Percentiles rank a stretch among this genome's conserved stretches.
Conservation (phyloP, 92 coral and sea anemone genomes). For the Actinernus sp. region DNA sequence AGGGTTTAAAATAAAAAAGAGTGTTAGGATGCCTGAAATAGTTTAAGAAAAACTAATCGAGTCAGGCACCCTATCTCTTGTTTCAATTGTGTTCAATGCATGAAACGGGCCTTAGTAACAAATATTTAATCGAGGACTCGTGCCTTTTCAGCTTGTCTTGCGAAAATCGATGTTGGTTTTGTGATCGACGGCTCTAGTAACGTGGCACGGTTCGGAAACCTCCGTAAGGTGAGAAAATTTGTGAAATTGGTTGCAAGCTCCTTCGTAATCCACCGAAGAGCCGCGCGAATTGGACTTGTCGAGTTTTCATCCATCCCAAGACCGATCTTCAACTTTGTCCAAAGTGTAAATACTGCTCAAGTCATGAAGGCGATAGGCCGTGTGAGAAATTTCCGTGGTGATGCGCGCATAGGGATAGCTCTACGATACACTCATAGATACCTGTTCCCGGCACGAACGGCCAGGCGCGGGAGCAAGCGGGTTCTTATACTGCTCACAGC, state of each 20-base stretch:
- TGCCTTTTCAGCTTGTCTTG: constrained; percentile 43
- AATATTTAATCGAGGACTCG: too few relatives aligned
- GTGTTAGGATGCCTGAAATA: too few relatives aligned
- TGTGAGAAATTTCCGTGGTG: constrained; percentile 57
- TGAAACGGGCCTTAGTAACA: too few relatives aligned
- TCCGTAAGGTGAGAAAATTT: constrained; percentile 46
- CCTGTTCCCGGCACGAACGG: constrained; percentile 20
- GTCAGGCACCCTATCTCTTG: too few relatives aligned
- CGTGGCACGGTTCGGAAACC: constrained; percentile 48
- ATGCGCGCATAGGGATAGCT: constrained; percentile 64
- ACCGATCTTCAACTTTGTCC: constrained; percentile 7
- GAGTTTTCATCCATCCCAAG: constrained; percentile 24
- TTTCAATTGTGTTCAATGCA: too few relatives aligned
- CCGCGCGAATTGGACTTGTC: constrained; percentile 51
- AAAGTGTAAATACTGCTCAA: not conserved
- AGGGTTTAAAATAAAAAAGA: too few relatives aligned
- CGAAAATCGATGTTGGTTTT: constrained; percentile 69
- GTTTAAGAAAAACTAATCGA: too few relatives aligned
- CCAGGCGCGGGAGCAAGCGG: constrained; percentile 6
- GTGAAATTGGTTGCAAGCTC: constrained; percentile 51
- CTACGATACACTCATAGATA: constrained; percentile 38
- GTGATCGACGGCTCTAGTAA: constrained; percentile 68
- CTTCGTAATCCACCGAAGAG: constrained; percentile 40
- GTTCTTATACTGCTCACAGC: constrained; percentile 48
- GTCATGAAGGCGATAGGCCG: constrained; percentile 48